A percentile compares a stretch with the other conserved stretches of the same genome.
Conservation (phyloP, 2,113 vertebrate genomes). For the Taurulus bubalis region DNA sequence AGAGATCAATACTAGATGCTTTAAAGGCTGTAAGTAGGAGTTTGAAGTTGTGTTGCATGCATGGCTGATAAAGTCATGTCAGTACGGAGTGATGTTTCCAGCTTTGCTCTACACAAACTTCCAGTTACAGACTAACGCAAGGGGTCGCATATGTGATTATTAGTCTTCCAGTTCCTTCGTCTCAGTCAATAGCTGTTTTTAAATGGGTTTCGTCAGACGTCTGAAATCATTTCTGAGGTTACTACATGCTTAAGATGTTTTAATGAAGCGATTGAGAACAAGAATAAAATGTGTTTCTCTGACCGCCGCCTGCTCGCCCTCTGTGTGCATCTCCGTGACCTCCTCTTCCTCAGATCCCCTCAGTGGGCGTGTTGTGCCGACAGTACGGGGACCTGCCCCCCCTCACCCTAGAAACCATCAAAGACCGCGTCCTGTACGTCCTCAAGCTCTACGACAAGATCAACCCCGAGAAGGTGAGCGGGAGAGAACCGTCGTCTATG, state of each 20-base stretch:
- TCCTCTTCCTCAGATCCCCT: constrained; percentile 70
- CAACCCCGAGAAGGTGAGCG: constrained; percentile 89
- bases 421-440: constrained; percentile 93
- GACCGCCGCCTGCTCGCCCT: background rate
- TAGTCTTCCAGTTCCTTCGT: no score
- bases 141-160: no score
- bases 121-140: no score
- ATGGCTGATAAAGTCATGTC: background rate
- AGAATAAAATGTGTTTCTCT: background rate
- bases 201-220: background rate
- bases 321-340: background rate
- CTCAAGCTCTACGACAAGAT: constrained; percentile 98
- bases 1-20: background rate
- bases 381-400: constrained; percentile 88
- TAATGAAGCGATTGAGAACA: no score
- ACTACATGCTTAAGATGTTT: background rate
- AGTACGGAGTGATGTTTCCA: background rate
- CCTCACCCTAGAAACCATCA: constrained; percentile 88
- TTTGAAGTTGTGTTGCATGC: background rate
- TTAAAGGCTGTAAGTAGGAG: background rate
- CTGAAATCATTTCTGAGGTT: no score
- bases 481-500: background rate
- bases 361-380: constrained; percentile 73
- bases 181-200: background rate
- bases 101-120: background rate